Evolutionary conservation across 2,888 invertebrate genomes (phyloP), one percentile per base, ranked within the genome.

Genomic region (Linyphia triangularis): DNA sequence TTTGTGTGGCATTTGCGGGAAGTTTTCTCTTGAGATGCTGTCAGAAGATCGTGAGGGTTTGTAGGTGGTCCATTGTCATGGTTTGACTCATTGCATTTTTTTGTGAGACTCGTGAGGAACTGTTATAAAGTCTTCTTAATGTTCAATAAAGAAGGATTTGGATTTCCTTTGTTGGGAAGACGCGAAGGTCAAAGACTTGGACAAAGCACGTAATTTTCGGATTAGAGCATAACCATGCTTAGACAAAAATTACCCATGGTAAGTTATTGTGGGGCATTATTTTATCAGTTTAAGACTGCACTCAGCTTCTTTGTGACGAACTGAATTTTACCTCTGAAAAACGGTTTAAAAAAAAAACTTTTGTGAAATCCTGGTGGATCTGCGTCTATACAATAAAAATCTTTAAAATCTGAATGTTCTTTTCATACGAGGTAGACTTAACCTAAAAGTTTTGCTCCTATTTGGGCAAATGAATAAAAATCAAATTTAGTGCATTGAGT

Each of bases 11-110:
- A 1, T n/a, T 0, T 1, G 6, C 19, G 24, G 22, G 13, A 13
- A 22, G 2, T 26, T 57, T 73, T 19, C 43, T 30, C 30, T 59
- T 30, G 40, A 16, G 22, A 22, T 19, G 33, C 19, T 2, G 9
- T 77, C 61, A 70, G 16, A 57, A 63, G 61, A 70, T 43, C 70
- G 70, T 61, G 77, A 61, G 19, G 22, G 19, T 24, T 7, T 40
- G 26, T 77, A 77, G 77, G 77, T 77, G 77, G 77, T 75, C 73
- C 43, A 70, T 70, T 40, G 30, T 77, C 33, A 22, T 19, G 24
- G 28, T n/a, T 73, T 26, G 43, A 40, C 57, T 57, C 28, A n/a
- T 19, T 70, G 24, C 19, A 9, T 6, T 33, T 70, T 73, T 59
- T 33, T 30, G 37, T 37, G 24, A 22, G 13, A 61, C 7, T 40